A percentile compares a stretch with the other conserved stretches of the same genome.
These are phyloP conservation scores for Odontomyia ornata DNA, from an alignment of 2,888 invertebrate genomes.

Conservation along the genomic window DNA sequence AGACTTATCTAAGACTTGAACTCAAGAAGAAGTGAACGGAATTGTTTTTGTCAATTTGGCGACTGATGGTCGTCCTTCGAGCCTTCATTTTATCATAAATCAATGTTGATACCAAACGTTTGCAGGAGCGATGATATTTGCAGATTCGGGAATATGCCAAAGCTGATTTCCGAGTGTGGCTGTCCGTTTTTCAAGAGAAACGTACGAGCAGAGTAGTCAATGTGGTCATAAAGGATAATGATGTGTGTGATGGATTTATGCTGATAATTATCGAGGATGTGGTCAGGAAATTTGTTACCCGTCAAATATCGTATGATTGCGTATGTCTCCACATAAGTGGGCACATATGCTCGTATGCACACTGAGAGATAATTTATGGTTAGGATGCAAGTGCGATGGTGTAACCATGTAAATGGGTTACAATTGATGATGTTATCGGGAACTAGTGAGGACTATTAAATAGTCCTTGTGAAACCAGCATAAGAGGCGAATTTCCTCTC, in stretches of 20 bases:
- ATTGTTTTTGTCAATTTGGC: slow-evolving; percentile 46
- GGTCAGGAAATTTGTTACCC: slow-evolving; percentile 20
- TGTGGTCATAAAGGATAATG: slow-evolving; percentile 36
- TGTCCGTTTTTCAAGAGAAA: neutral
- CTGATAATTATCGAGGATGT: slow-evolving; percentile 45
- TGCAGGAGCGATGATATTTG: slow-evolving; percentile 22
- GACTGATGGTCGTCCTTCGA: slow-evolving; percentile 46
- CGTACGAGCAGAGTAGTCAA: slow-evolving; percentile 4
- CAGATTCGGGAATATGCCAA: neutral
- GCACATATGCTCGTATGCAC: slow-evolving; percentile 2
- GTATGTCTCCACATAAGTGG: neutral
- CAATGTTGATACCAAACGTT: slow-evolving; percentile 16
- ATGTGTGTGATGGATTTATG: slow-evolving; percentile 48
- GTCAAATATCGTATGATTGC: slow-evolving; percentile 15
- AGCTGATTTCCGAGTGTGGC: neutral
- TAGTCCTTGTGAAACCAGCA: no score
- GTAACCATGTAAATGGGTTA: neutral
- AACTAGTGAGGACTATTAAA: no score
- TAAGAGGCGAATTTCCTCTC: no score
- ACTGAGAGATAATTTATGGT: slow-evolving; percentile 25
- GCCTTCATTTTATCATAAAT: slow-evolving; percentile 19
- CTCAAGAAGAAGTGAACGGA: slow-evolving; percentile 47
- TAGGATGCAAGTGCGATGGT: neutral
- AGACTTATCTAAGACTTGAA: slow-evolving; percentile 45
- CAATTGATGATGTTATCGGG: neutral